Conservation (phyloP, 2,113 vertebrate genomes). For the Dunckerocampus dactyliophorus region DNA sequence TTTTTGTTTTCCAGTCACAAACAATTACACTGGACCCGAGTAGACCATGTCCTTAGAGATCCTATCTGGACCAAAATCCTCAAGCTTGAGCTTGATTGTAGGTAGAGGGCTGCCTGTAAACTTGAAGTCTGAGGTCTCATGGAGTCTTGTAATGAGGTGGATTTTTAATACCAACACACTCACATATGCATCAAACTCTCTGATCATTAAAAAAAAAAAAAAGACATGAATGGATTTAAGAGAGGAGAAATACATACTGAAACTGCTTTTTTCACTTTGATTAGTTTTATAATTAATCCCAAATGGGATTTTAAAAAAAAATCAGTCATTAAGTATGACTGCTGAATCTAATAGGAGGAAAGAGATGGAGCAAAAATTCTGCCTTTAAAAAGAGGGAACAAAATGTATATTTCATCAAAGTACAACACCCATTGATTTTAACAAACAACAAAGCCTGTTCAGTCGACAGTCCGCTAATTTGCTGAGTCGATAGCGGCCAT, state of each 20-base stretch:
- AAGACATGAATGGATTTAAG: not conserved
- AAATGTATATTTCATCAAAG: no score
- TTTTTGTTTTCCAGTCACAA: slow-evolving; percentile 46
- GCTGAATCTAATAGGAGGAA: not conserved
- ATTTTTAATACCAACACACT: not conserved
- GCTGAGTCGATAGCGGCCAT: slow-evolving; percentile 26
- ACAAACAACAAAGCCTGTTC: not conserved
- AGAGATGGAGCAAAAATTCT: no score
- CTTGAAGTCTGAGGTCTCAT: not conserved
- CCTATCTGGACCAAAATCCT: slow-evolving; percentile 9
- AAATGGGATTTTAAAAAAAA: not conserved
- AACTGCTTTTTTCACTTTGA: slow-evolving; percentile 1
- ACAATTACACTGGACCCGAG: slow-evolving; percentile 34
- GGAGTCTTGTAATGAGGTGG: not conserved
- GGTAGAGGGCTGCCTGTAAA: not conserved
- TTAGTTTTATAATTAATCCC: slow-evolving; percentile 4
- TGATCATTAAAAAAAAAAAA: not conserved
- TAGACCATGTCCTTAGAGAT: slow-evolving; percentile 33
- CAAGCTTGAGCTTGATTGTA: not conserved
- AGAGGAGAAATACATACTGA: not conserved
- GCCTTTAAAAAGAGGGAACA: no score
- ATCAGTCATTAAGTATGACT: not conserved
- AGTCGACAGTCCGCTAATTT: slow-evolving; percentile 20
- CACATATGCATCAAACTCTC: slow-evolving; percentile 3
- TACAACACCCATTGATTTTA: not conserved